phyloP scores from a whole-genome alignment of 2,797 vertebrate genomes.

The Phaenicophaeus curvirostris region DNA sequence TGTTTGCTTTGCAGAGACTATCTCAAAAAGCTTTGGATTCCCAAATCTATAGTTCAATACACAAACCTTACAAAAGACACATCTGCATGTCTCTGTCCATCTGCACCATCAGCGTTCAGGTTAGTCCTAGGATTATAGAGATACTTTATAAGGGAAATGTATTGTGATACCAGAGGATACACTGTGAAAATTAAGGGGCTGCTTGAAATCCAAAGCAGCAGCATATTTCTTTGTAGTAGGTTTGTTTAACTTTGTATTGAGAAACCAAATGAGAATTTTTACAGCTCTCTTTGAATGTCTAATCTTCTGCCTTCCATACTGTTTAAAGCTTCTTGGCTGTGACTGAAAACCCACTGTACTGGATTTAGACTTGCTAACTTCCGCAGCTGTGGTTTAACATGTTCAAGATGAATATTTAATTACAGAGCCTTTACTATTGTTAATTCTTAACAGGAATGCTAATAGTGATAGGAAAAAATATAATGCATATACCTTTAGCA shows the following conservation, averaged over 20 bases:
- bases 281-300: slow-evolving; percentile 11
- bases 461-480: background rate
- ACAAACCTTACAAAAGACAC: background rate
- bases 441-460: background rate
- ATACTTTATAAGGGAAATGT: background rate
- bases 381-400: background rate
- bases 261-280: slow-evolving; percentile 22
- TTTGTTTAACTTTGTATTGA: background rate
- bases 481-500: background rate
- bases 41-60: background rate
- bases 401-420: slow-evolving; percentile 14
- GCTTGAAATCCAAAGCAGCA: background rate
- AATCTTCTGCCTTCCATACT: background rate
- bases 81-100: background rate
- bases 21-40: background rate
- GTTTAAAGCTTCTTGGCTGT: slow-evolving; percentile 25
- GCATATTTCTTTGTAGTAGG: background rate
- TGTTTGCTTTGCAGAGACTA: background rate
- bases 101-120: background rate
- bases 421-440: background rate
- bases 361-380: slow-evolving; percentile 12
- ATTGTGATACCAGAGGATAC: background rate
- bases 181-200: background rate
- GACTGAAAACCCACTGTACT: background rate
- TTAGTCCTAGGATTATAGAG: background rate